phyloP scores from a whole-genome alignment of 1,140 invertebrate genomes.

The Papilio polytes region DNA sequence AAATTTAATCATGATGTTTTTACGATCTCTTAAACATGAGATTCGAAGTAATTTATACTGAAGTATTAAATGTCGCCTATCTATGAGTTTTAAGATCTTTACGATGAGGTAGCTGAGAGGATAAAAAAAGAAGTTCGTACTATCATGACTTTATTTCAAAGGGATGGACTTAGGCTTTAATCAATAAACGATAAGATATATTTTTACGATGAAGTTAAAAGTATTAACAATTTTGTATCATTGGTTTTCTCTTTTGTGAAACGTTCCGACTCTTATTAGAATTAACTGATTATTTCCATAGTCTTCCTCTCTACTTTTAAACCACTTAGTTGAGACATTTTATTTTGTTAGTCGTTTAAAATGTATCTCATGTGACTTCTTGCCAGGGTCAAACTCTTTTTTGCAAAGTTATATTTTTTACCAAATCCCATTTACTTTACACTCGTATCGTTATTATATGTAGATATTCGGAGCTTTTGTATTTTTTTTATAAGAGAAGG shows the following conservation, averaged over 20 bases:
- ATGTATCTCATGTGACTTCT: too few relatives aligned
- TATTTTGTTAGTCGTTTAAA: too few relatives aligned
- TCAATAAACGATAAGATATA: background rate
- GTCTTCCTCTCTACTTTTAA: too few relatives aligned
- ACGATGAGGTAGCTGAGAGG: constrained; percentile 42
- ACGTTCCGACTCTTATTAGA: background rate
- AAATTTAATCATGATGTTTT: constrained; percentile 45
- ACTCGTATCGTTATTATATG: too few relatives aligned
- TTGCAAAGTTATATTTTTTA: too few relatives aligned
- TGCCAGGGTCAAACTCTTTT: too few relatives aligned
- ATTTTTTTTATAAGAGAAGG: too few relatives aligned
- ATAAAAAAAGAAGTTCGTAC: constrained; percentile 49
- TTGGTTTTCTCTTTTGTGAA: background rate
- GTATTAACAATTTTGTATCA: background rate
- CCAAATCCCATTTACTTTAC: too few relatives aligned
- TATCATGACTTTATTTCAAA: constrained; percentile 51
- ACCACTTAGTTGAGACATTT: too few relatives aligned
- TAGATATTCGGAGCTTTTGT: too few relatives aligned
- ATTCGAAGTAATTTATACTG: constrained; percentile 51
- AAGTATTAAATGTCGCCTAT: constrained; percentile 57
- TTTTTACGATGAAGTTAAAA: background rate
- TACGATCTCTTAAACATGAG: constrained; percentile 42
- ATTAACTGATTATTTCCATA: background rate
- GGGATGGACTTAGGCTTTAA: constrained; percentile 31
- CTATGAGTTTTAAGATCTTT: constrained; percentile 55